Conservation (phyloP, 1,140 invertebrate species). For the Papilio aristodemus region DNA sequence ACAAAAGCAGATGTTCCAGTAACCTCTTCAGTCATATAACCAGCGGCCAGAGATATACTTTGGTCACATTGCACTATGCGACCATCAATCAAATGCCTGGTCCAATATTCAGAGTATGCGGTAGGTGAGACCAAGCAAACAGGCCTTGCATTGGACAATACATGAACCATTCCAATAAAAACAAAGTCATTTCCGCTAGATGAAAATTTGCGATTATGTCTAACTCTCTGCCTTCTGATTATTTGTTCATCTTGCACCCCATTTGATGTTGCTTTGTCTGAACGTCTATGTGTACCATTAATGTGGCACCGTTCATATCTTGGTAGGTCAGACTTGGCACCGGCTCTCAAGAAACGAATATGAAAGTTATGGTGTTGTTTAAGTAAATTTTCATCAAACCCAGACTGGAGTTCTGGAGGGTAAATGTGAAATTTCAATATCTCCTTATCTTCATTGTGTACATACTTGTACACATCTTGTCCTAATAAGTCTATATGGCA, state of each 20-base stretch:
- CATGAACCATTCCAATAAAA: slow-evolving; percentile 85
- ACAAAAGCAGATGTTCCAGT: slow-evolving; percentile 90
- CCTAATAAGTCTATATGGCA: slow-evolving; percentile 92
- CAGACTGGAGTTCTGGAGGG: slow-evolving; percentile 76
- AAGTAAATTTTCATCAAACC: slow-evolving; percentile 60
- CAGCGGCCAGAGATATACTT: slow-evolving; percentile 91
- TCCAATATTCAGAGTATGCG: slow-evolving; percentile 91
- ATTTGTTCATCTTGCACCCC: slow-evolving; percentile 77
- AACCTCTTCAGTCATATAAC: slow-evolving; percentile 93
- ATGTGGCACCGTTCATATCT: slow-evolving; percentile 86
- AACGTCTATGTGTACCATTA: slow-evolving; percentile 80
- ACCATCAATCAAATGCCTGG: slow-evolving; percentile 91
- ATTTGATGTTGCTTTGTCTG: slow-evolving; percentile 78
- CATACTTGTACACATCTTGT: slow-evolving; percentile 90
- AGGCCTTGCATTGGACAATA: slow-evolving; percentile 85
- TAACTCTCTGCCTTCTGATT: slow-evolving; percentile 77
- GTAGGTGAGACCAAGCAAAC: slow-evolving; percentile 85
- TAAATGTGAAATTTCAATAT: slow-evolving; percentile 87
- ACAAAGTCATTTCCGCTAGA: slow-evolving; percentile 83
- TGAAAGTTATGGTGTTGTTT: slow-evolving; percentile 80
- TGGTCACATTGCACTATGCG: slow-evolving; percentile 93
- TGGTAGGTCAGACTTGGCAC: slow-evolving; percentile 85
- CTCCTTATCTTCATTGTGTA: slow-evolving; percentile 89
- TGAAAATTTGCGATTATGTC: slow-evolving; percentile 76
- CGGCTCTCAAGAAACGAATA: slow-evolving; percentile 83